These are phyloP conservation scores for Trichosurus vulpecula DNA, from an alignment of 2,797 vertebrate species.

Conservation along the genomic window DNA sequence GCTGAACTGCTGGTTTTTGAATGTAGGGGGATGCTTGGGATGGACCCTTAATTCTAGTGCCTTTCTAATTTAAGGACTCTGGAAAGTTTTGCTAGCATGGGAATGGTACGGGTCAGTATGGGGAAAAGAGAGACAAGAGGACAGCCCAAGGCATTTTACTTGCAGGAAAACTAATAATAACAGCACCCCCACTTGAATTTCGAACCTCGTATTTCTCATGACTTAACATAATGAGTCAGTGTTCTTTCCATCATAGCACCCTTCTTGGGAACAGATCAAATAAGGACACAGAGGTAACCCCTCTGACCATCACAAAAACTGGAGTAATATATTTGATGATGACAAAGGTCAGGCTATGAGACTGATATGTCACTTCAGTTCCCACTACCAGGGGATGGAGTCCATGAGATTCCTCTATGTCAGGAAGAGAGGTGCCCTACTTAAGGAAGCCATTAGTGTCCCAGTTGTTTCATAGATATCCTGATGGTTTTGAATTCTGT, in stretches of 20 bases:
- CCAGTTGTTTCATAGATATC: conserved; percentile 54
- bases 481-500: conserved; percentile 26
- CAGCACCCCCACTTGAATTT: not conserved
- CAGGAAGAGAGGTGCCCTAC: conserved; percentile 61
- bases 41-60: not conserved
- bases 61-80: not conserved
- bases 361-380: not conserved
- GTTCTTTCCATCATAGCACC: not conserved
- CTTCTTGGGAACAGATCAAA: not conserved
- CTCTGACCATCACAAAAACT: not conserved
- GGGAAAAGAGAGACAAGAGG: not conserved
- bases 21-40: no score
- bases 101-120: not conserved
- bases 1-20: not conserved
- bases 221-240: not conserved
- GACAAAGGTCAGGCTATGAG: not conserved
- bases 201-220: not conserved
- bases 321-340: not conserved
- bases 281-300: conserved; percentile 24
- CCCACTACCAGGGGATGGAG: not conserved
- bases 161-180: not conserved
- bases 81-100: not conserved
- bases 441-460: conserved; percentile 45
- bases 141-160: not conserved
- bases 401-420: not conserved